phyloP scores from a whole-genome alignment of 2,888 invertebrate species.

The Suillia variegata region DNA sequence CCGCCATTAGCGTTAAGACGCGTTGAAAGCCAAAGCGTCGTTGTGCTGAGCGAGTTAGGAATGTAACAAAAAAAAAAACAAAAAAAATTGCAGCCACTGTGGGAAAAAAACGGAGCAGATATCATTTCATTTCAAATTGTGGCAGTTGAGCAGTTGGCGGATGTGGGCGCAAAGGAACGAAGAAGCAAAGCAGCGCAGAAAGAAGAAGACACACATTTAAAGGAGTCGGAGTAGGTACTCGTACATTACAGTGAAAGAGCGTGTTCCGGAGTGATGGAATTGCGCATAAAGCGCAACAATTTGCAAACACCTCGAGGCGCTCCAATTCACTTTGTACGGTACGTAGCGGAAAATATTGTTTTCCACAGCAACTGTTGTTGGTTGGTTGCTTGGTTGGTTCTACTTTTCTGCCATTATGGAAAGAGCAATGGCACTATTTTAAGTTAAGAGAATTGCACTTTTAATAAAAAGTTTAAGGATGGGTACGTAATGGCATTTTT shows the following conservation, averaged over 20 bases:
- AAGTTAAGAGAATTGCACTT: too few species aligned
- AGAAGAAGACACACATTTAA: too few species aligned
- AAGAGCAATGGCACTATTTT: too few species aligned
- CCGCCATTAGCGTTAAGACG: conserved; percentile 43
- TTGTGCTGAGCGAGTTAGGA: neutral
- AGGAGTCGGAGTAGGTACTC: neutral
- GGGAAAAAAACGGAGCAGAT: neutral
- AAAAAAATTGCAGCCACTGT: neutral
- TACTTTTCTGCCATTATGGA: neutral
- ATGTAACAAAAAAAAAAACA: neutral
- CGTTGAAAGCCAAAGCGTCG: conserved; percentile 4
- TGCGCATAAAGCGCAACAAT: conserved; percentile 10
- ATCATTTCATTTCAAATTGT: neutral
- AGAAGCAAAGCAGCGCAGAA: too few species aligned
- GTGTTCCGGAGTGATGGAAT: too few species aligned
- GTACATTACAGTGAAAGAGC: too few species aligned
- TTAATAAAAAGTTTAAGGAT: too few species aligned
- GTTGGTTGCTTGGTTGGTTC: neutral
- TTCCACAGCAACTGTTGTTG: neutral
- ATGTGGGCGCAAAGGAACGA: neutral
- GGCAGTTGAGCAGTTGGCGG: too few species aligned
- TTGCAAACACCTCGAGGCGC: conserved; percentile 7
- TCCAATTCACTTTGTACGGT: conserved; percentile 4
- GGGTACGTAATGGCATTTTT: too few species aligned
- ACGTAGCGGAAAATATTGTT: conserved; percentile 10